A percentile compares a stretch with the other conserved stretches of the same genome.
These are phyloP conservation scores for Anadara kagoshimensis DNA, from an alignment of 1,140 invertebrate genomes.

Conservation along the genomic window DNA sequence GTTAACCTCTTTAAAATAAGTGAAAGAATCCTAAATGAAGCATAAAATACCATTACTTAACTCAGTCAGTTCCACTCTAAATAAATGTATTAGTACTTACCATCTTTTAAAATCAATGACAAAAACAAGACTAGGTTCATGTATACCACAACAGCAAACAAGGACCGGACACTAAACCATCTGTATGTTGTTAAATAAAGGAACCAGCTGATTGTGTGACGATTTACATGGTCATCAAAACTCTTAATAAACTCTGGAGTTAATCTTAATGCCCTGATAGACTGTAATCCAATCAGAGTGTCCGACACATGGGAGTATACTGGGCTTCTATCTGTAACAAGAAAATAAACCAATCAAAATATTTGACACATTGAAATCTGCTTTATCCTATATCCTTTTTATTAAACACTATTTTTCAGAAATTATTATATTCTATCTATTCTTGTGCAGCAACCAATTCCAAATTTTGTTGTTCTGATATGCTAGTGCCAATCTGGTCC, in stretches of 20 bases:
- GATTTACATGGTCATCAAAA: slow-evolving; percentile 80
- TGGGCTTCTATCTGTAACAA: slow-evolving; percentile 76
- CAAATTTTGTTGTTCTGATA: too few species aligned
- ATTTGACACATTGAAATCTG: neutral
- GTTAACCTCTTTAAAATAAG: too few species aligned
- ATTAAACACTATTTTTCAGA: too few species aligned
- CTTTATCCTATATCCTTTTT: neutral
- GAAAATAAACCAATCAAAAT: slow-evolving; percentile 8
- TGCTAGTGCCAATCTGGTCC: too few species aligned
- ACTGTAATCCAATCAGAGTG: slow-evolving; percentile 89
- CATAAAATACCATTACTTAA: too few species aligned
- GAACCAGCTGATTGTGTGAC: slow-evolving; percentile 74
- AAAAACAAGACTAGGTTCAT: slow-evolving; percentile 48
- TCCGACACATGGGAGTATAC: slow-evolving; percentile 90
- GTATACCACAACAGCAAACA: slow-evolving; percentile 77
- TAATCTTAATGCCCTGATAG: slow-evolving; percentile 86
- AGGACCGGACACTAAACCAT: slow-evolving; percentile 86
- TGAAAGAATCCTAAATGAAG: too few species aligned
- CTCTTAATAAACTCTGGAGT: slow-evolving; percentile 78
- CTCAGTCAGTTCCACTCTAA: too few species aligned
- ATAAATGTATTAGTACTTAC: neutral
- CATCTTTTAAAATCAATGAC: slow-evolving; percentile 24
- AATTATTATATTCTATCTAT: too few species aligned
- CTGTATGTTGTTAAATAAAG: slow-evolving; percentile 85
- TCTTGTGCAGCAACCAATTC: too few species aligned